These are phyloP conservation scores for Lasioglossum oenotherae DNA, from an alignment of 2,888 invertebrate species.

Conservation along the genomic window DNA sequence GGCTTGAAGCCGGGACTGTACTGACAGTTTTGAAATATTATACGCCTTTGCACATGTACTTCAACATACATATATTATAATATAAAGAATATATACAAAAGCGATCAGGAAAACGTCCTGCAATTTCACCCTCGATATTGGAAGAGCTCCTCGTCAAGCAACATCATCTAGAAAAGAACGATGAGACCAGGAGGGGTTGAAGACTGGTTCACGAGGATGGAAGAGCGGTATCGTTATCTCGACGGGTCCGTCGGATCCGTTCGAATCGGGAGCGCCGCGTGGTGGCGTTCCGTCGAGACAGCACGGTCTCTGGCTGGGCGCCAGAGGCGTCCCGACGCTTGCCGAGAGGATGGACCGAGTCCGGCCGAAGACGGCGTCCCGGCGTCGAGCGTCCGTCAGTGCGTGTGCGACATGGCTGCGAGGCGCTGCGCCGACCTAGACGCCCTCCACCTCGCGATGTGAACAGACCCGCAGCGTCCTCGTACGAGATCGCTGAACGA, in stretches of 20 bases:
- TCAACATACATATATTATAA: no score
- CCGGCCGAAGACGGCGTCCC: constrained; percentile 83
- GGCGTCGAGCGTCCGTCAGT: constrained; percentile 84
- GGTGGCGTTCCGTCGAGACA: constrained; percentile 54
- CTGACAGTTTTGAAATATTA: background rate
- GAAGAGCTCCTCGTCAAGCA: background rate
- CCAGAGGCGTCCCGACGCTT: constrained; percentile 81
- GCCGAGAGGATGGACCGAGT: constrained; percentile 83
- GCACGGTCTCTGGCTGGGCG: constrained; percentile 72
- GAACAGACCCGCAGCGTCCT: constrained; percentile 63
- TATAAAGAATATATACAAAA: background rate
- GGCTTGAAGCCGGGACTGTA: background rate
- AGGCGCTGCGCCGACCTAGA: constrained; percentile 82
- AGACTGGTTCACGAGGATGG: background rate
- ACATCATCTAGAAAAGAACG: background rate
- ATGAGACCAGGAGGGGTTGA: background rate
- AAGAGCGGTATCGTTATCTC: background rate
- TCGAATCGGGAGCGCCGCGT: constrained; percentile 55
- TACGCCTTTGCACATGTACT: background rate
- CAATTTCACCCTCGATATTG: background rate
- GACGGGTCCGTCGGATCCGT: background rate
- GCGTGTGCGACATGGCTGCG: constrained; percentile 84
- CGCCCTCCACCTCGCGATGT: constrained; percentile 78
- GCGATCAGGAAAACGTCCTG: background rate
- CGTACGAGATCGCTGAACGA: constrained; percentile 49